A percentile compares a stretch with the other conserved stretches of the same genome.
Evolutionary conservation across 2,113 vertebrate genomes (phyloP).

Genomic region (Myrmophylax atrothorax): DNA sequence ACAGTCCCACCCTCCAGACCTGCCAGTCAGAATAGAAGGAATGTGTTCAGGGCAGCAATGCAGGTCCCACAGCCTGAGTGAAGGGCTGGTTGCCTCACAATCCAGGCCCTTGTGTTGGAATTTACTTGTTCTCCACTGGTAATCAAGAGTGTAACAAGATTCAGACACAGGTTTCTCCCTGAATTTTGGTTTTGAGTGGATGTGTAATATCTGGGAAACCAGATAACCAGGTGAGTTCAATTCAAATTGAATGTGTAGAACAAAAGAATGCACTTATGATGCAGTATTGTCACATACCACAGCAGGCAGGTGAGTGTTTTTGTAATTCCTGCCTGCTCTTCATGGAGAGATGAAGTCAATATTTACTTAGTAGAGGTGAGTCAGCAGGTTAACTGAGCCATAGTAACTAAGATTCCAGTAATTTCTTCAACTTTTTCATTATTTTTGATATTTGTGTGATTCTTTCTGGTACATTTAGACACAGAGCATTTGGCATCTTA

Average conservation of each 20-base stretch:
- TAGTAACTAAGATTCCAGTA: not conserved
- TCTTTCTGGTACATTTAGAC: not conserved
- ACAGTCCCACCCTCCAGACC: not conserved
- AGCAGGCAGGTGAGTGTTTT: not conserved
- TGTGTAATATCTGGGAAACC: not conserved
- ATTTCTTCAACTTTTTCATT: not conserved
- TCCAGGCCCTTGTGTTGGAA: not conserved
- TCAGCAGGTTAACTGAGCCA: not conserved
- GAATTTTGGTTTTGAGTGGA: not conserved
- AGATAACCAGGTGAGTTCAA: not conserved
- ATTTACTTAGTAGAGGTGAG: not conserved
- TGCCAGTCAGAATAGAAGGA: not conserved
- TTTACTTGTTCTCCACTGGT: not conserved
- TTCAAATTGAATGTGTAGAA: not conserved
- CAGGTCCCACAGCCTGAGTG: not conserved
- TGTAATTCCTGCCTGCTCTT: not conserved
- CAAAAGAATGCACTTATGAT: not conserved
- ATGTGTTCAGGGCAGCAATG: not conserved
- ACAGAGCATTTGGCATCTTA: not conserved
- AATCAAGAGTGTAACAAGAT: not conserved
- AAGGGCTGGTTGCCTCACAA: not conserved
- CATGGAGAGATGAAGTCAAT: not conserved
- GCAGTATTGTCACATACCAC: not conserved
- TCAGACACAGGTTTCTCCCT: not conserved
- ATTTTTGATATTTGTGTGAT: not conserved